These are phyloP conservation scores for Ophion obscuratus DNA, from an alignment of 2,888 invertebrate genomes.

Conservation along the genomic window DNA sequence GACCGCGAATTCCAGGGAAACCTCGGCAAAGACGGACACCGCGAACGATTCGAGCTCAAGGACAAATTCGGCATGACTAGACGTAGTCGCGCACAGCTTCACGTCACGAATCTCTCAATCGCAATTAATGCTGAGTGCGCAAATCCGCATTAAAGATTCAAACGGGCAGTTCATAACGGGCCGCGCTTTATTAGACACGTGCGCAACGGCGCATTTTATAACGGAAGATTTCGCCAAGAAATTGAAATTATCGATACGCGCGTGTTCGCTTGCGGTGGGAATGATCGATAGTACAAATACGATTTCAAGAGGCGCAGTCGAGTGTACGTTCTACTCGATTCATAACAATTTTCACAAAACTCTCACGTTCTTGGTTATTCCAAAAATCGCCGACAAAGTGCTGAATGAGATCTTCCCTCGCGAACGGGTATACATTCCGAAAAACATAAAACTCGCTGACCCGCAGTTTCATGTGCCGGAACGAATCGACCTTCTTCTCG, in stretches of 20 bases:
- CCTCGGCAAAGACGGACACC: neutral
- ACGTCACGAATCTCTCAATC: slow-evolving; percentile 42
- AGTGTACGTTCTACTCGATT: slow-evolving; percentile 51
- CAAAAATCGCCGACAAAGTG: slow-evolving; percentile 58
- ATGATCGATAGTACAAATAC: slow-evolving; percentile 51
- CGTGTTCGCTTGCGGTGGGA: slow-evolving; percentile 55
- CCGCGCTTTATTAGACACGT: slow-evolving; percentile 64
- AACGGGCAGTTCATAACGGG: slow-evolving; percentile 40
- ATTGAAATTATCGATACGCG: slow-evolving; percentile 48
- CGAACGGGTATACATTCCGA: slow-evolving; percentile 58
- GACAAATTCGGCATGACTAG: slow-evolving; percentile 20
- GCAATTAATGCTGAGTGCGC: slow-evolving; percentile 62
- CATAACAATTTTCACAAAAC: slow-evolving; percentile 43
- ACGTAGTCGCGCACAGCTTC: slow-evolving; percentile 32
- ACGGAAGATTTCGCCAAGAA: slow-evolving; percentile 49
- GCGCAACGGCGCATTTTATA: slow-evolving; percentile 63
- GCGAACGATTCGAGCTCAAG: slow-evolving; percentile 21
- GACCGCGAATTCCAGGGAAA: slow-evolving; percentile 5
- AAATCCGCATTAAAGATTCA: slow-evolving; percentile 41
- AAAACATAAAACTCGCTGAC: slow-evolving; percentile 65
- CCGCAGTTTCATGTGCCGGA: slow-evolving; percentile 66
- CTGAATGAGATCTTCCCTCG: slow-evolving; percentile 60
- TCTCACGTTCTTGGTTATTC: slow-evolving; percentile 50
- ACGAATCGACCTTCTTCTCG: slow-evolving; percentile 62
- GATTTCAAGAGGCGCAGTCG: slow-evolving; percentile 37